Evolutionary conservation across 2,797 vertebrate genomes (phyloP).

Genomic region (Sparidentex hasta): DNA sequence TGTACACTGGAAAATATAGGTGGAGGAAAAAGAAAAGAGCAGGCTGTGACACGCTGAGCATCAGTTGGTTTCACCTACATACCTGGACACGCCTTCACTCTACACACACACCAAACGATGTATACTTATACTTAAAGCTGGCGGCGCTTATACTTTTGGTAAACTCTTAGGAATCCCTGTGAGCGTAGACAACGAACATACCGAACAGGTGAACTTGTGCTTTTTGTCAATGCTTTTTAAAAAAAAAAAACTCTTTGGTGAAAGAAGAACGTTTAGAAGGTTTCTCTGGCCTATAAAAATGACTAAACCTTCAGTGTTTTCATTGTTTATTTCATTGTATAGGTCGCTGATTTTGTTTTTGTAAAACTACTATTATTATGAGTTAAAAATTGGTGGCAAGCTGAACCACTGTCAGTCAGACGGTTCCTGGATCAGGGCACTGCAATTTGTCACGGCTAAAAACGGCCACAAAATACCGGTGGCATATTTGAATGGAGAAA

Average conservation of each 20-base stretch:
- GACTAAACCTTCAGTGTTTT: background rate
- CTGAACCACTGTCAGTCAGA: background rate
- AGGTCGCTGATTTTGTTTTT: background rate
- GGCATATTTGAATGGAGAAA: no score
- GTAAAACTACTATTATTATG: background rate
- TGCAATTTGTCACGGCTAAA: background rate
- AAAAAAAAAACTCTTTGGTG: no score
- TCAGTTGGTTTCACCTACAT: conserved; percentile 39
- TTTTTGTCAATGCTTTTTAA: background rate
- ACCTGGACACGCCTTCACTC: conserved; percentile 49
- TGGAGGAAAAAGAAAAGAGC: conserved; percentile 18
- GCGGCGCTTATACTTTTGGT: background rate
- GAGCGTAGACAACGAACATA: background rate
- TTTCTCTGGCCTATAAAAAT: background rate
- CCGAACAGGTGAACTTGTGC: background rate
- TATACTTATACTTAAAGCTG: background rate
- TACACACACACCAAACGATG: background rate
- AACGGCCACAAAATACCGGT: background rate
- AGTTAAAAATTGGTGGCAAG: background rate
- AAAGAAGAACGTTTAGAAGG: background rate
- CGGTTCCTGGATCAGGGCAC: background rate
- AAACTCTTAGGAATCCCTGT: background rate
- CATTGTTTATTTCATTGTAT: background rate
- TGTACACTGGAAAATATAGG: conserved; percentile 30
- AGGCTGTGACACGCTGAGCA: conserved; percentile 53